Conservation (phyloP, 2,888 invertebrate species). For the Lagria hirta region DNA sequence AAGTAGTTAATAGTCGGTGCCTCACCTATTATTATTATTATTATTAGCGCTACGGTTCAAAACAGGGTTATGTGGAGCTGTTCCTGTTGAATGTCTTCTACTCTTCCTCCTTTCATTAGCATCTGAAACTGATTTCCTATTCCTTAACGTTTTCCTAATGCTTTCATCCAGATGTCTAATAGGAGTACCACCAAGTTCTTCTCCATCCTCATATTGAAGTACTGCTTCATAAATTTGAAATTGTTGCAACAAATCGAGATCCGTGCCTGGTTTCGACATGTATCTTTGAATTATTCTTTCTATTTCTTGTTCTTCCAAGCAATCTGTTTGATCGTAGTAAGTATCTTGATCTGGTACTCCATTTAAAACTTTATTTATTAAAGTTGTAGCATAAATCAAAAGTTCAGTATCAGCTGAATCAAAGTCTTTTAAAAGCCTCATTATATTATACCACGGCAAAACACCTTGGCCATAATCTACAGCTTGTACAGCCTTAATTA, state of each 20-base stretch:
- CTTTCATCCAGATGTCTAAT: conserved; percentile 67
- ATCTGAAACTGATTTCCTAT: conserved; percentile 64
- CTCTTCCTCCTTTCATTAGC: conserved; percentile 76
- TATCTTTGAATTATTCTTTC: conserved; percentile 84
- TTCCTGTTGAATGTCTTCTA: conserved; percentile 71
- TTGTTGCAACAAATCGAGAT: conserved; percentile 89
- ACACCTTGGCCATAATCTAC: conserved; percentile 74
- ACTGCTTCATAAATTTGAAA: conserved; percentile 95
- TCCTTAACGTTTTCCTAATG: conserved; percentile 72
- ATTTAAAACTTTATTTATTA: conserved; percentile 93
- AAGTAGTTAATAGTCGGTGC: too few species aligned
- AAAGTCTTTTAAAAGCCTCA: conserved; percentile 87
- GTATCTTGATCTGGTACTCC: conserved; percentile 93
- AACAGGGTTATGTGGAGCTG: conserved; percentile 51
- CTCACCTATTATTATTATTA: too few species aligned
- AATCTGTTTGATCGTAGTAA: conserved; percentile 96
- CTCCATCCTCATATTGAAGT: conserved; percentile 84
- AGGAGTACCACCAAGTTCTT: conserved; percentile 65
- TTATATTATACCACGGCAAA: conserved; percentile 58
- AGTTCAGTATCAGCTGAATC: conserved; percentile 97
- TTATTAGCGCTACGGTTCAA: conserved; percentile 37
- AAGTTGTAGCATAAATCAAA: conserved; percentile 91
- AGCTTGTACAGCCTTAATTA: conserved; percentile 85
- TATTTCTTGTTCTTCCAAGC: conserved; percentile 91
- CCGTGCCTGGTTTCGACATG: conserved; percentile 90